Base-by-base conservation (phyloP, 2,797 vertebrate genomes). In the Epinephelus awoara region DNA sequence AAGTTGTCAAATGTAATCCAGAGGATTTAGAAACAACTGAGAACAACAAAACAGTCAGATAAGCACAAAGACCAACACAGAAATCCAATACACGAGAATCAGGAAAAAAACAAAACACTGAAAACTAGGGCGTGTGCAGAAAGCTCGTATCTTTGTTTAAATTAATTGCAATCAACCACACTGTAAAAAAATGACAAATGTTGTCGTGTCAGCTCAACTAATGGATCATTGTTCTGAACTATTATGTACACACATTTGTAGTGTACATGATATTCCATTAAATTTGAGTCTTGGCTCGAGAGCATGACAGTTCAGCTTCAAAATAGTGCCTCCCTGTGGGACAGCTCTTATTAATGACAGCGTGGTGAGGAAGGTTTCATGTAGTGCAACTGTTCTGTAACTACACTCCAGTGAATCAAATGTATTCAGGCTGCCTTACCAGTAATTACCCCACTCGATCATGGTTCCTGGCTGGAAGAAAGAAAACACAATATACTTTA, bases 391-490 rank as follows among this genome's bases (percentile, higher is more conserved):
- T 64, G 72, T 62, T 88, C 84, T 91, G 77, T 91, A 89, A 92
- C 72, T 87, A 93, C 89, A 91, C 76, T 54, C 88, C 75, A 82
- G 83, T 4, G 27, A 88, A 75, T 85, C 75, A 88, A 88, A 86
- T 85, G 71, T 77, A 87, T 75, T 77, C 66, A 88, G 76, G 72
- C 63, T 29, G 80, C 66, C 97, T 98, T 95, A 99, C 98, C 98
- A 99, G 95, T 99, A 98, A 96, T 99, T 99, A 72, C 97, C 98
- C 98, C 98, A 99, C 89, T 99, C 98, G 77, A 99, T 99, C 98
- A 99, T 99, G 70, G 98, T 99, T 91, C 98, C 98, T 29, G 98
- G 98, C 98, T 99, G 94, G 59, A 94, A 92, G 79, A 91, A 81
- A 83, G 65, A 84, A 85, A 88, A 83, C 70, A 90, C 55, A 84